These are phyloP conservation scores for Heloderma charlesbogerti DNA, from an alignment of 2,113 vertebrate genomes.

Conservation along the genomic window DNA sequence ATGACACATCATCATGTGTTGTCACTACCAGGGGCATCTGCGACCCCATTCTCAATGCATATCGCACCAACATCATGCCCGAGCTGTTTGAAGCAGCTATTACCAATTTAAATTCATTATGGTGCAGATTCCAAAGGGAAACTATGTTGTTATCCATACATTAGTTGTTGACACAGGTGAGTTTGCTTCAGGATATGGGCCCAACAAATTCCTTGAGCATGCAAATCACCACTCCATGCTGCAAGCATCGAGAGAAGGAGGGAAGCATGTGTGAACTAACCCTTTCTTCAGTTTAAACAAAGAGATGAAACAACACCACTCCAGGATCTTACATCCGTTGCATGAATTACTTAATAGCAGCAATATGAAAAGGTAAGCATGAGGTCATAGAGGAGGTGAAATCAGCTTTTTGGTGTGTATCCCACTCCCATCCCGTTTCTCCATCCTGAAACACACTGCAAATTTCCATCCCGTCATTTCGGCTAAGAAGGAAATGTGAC, in stretches of 20 bases:
- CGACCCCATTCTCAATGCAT: too few relatives aligned
- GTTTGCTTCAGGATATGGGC: too few relatives aligned
- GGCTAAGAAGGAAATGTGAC: constrained; percentile 79
- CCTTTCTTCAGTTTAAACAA: constrained; percentile 1
- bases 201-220: too few relatives aligned
- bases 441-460: constrained; percentile 64
- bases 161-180: too few relatives aligned
- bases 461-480: constrained; percentile 78
- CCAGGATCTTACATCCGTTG: constrained; percentile 31
- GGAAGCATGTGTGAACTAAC: background rate
- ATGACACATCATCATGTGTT: too few relatives aligned
- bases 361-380: constrained; percentile 40
- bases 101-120: too few relatives aligned
- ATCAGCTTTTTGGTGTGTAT: constrained; percentile 40
- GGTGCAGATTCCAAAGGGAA: too few relatives aligned
- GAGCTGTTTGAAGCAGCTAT: too few relatives aligned
- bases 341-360: constrained; percentile 35
- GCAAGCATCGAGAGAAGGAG: background rate
- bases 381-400: constrained; percentile 55
- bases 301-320: background rate
- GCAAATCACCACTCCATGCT: too few relatives aligned
- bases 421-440: constrained; percentile 6
- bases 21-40: too few relatives aligned
- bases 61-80: too few relatives aligned
- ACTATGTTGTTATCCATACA: too few relatives aligned